A percentile compares a stretch with the other conserved stretches of the same genome.
These are phyloP conservation scores for Ispidina picta DNA, from an alignment of 2,797 vertebrate genomes.

Conservation along the genomic window DNA sequence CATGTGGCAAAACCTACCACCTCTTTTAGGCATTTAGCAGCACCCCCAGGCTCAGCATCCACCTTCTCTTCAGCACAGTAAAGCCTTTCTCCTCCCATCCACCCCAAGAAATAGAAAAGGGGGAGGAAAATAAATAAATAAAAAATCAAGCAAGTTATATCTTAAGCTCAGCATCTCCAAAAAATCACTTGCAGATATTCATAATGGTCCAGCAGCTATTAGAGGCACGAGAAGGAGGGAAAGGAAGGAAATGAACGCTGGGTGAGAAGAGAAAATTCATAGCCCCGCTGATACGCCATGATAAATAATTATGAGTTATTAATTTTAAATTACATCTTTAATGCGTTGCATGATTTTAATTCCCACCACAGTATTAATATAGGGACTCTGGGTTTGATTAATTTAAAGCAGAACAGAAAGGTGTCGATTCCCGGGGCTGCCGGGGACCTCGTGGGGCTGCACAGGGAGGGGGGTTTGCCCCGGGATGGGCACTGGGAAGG, in stretches of 20 bases:
- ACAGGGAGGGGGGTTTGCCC: neutral
- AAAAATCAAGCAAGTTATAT: conserved; percentile 56
- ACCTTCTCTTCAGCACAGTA: neutral
- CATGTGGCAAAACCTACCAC: neutral
- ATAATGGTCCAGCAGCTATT: conserved; percentile 69
- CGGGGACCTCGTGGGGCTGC: conserved; percentile 53
- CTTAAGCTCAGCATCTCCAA: conserved; percentile 57
- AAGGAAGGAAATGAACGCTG: conserved; percentile 58
- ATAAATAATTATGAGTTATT: conserved; percentile 98
- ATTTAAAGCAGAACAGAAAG: conserved; percentile 84
- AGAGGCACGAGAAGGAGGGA: conserved; percentile 60
- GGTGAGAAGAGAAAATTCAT: conserved; percentile 80
- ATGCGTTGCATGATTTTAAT: conserved; percentile 97
- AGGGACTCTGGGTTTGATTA: conserved; percentile 86
- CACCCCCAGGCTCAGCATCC: neutral
- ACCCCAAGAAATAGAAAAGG: neutral
- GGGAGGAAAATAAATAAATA: neutral
- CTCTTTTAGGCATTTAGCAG: neutral
- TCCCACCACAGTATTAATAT: conserved; percentile 91
- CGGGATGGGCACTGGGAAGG: rapidly evolving
- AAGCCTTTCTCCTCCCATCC: conserved; percentile 18
- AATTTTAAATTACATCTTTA: conserved; percentile 98
- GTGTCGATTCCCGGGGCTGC: conserved; percentile 77
- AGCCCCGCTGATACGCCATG: conserved; percentile 81
- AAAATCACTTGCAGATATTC: conserved; percentile 27